Evolutionary conservation across 2,888 invertebrate genomes (phyloP), one percentile per base, ranked within the genome.

Genomic region (Ectropis crepuscularia): DNA sequence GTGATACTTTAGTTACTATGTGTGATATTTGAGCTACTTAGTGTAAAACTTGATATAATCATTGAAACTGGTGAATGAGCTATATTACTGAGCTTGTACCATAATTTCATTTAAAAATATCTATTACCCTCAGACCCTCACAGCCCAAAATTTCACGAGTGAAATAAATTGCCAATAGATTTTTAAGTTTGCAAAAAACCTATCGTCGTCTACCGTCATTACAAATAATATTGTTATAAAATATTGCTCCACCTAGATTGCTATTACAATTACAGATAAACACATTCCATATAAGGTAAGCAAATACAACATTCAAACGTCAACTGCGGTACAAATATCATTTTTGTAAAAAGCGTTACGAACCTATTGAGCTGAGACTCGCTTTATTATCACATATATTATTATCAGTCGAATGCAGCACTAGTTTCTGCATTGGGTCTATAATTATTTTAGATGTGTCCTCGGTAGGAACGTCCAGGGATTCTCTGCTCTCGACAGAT

Each of bases 331-430:
- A 87, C 82, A 88, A 89, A 84, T 82, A 78, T 79, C 67, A 74
- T 80, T 39, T n/a, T 78, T 81, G 78, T 85, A 88, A 83, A 69
- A 87, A 87, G 87, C 86, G 80, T 82, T 83, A 80, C 68, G 81
- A 84, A 87, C 88, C 89, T 87, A 90, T 82, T 80, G 92, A 89
- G 88, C 88, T 89, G 87, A 92, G 87, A 87, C 89, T 91, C 82
- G 87, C 80, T 71, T 89, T 90, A 89, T 86, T 92, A 92, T 92
- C 92, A 92, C 92, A 92, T 87, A 90, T 83, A 83, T 89, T 89
- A 80, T 88, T 92, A 89, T 92, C 92, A 92, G 92, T 92, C 92
- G 92, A 83, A 84, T 87, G 90, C 90, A 92, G 84, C 85, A 87
- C 89, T 89, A 92, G 62, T 74, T 92, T 91, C 87, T 90, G 93